These are phyloP conservation scores for Pomacea maculata DNA, from an alignment of 1,140 invertebrate genomes.

Conservation along the genomic window DNA sequence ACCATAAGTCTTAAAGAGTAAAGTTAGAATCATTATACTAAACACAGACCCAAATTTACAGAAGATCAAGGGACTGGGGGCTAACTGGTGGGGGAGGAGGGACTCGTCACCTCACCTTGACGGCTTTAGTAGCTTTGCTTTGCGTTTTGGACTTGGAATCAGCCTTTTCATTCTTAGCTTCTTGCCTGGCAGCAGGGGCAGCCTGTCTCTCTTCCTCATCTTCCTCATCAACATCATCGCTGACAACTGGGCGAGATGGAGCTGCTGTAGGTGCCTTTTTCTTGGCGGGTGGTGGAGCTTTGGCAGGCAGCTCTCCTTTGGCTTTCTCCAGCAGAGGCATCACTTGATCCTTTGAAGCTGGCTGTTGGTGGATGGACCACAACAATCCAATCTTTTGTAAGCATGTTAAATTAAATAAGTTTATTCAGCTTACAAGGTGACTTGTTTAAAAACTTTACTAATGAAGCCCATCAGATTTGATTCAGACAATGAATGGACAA, in stretches of 20 bases:
- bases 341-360: slow-evolving; percentile 84
- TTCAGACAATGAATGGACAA: too few species aligned
- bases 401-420: background rate
- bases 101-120: slow-evolving; percentile 22
- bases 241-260: slow-evolving; percentile 29
- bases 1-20: too few species aligned
- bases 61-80: too few species aligned
- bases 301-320: slow-evolving; percentile 82
- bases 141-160: slow-evolving; percentile 27
- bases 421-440: too few species aligned
- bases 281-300: slow-evolving; percentile 65
- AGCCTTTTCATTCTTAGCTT: slow-evolving; percentile 30
- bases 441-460: too few species aligned
- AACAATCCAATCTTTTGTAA: background rate
- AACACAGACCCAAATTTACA: too few species aligned
- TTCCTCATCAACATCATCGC: slow-evolving; percentile 35
- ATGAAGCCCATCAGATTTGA: too few species aligned
- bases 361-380: slow-evolving; percentile 62
- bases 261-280: slow-evolving; percentile 27
- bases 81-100: too few species aligned
- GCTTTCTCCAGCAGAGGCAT: slow-evolving; percentile 85
- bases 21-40: too few species aligned
- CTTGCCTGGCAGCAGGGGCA: slow-evolving; percentile 5
- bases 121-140: slow-evolving; percentile 14
- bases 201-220: slow-evolving; percentile 34